Evolutionary conservation across 1,140 invertebrate species (phyloP), one percentile per base, ranked within the genome.

Genomic region (Drosophila biarmipes): DNA sequence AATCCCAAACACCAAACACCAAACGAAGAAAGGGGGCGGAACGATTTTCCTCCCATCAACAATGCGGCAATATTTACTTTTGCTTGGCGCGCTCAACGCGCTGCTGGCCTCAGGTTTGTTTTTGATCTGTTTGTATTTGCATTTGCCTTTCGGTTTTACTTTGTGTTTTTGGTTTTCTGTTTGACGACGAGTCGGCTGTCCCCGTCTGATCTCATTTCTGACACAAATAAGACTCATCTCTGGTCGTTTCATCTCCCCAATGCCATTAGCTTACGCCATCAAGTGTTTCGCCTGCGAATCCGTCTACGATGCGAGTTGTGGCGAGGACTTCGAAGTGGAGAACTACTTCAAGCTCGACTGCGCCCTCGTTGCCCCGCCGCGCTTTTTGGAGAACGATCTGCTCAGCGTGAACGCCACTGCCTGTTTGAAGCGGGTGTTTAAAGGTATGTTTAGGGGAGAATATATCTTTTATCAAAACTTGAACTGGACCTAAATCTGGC

Each of bases 311-410:
- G 19, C 58, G 6, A 73, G 62, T 34, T 91, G 90, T 34, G 90
- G 77, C 37, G 90, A 91, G 49, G 69, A 90, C 49, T 91, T 91
- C 49, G 73, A 77, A n/a, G 54, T 62, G 42, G 90, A 90, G 53
- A 78, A 90, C 24, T 63, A 90, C 75, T 91, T 91, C 62, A 91
- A 91, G 53, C 74, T 75, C 54, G 90, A 91, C 68, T 91, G 90
- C 49, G 72, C 78, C 51, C 81, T 67, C n/a, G 87, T 77, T 21
- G 86, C 86, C 8, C 90, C 90, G 24, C 86, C 90, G 21, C 71
- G 90, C 19, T 91, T 79, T 46, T 31, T 91, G 49, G 79, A 78
- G 11, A 73, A 52, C 27, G 82, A 89, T 21, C 67, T 90, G 34
- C 53, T 56, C 37, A 74, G 37, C 27, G 62, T 59, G 11, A 91